Conservation (phyloP, 1,140 invertebrate genomes). For the Thaumatotibia leucotreta region DNA sequence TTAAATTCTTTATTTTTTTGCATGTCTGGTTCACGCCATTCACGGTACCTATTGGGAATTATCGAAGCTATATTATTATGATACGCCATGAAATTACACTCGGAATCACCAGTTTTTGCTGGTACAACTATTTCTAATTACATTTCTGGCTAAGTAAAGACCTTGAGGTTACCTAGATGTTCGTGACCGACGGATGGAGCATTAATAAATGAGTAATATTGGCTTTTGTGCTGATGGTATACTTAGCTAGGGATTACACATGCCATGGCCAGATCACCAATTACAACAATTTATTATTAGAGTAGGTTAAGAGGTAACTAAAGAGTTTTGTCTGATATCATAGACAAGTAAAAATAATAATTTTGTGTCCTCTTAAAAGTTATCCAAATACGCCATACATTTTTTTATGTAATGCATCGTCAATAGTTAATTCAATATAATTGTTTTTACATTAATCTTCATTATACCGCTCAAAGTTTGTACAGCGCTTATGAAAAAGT, state of each 20-base stretch:
- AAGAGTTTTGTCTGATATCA: too few species aligned
- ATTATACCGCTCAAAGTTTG: neutral
- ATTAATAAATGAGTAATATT: conserved; percentile 39
- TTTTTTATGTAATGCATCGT: too few species aligned
- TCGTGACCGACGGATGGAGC: conserved; percentile 50
- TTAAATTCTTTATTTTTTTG: conserved; percentile 8
- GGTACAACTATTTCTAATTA: conserved; percentile 35
- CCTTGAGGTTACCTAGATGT: conserved; percentile 34
- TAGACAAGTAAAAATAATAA: too few species aligned
- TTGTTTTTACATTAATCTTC: neutral
- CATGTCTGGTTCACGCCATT: conserved; percentile 3
- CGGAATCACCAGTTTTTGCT: conserved; percentile 22
- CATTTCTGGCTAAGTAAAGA: conserved; percentile 35
- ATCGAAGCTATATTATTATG: conserved; percentile 4
- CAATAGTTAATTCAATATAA: neutral
- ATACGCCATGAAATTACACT: conserved; percentile 29
- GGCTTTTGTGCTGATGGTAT: conserved; percentile 35
- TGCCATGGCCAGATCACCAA: neutral
- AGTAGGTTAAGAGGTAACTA: too few species aligned
- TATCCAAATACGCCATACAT: too few species aligned
- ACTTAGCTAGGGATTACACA: neutral
- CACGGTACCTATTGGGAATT: conserved; percentile 2
- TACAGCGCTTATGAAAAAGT: neutral
- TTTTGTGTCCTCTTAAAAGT: too few species aligned
- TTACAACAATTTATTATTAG: too few species aligned